These are phyloP conservation scores for Pyrochroa serraticornis DNA, from an alignment of 2,888 invertebrate genomes.

Conservation along the genomic window DNA sequence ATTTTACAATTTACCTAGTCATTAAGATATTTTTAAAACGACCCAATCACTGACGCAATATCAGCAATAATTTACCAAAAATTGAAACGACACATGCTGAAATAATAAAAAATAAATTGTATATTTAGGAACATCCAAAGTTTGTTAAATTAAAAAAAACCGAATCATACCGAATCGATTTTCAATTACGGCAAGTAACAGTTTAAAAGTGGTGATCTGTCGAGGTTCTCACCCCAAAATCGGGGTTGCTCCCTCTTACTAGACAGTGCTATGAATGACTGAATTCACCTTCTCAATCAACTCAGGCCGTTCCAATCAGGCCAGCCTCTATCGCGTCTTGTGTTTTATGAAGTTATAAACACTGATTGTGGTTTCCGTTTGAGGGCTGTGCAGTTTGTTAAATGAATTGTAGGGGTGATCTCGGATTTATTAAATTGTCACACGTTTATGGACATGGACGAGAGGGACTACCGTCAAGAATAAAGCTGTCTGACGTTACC, in stretches of 20 bases:
- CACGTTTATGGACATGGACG: too few species aligned
- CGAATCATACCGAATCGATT: slow-evolving; percentile 15
- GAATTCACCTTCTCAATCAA: slow-evolving; percentile 28
- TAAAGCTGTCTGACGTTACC: too few species aligned
- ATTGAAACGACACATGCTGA: too few species aligned
- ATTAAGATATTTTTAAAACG: too few species aligned
- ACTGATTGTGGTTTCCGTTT: slow-evolving; percentile 18
- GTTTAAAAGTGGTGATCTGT: slow-evolving; percentile 19
- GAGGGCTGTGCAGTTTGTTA: background rate
- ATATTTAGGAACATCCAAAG: too few species aligned
- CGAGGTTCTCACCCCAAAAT: slow-evolving; percentile 8
- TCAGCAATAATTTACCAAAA: too few species aligned
- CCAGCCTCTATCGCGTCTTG: slow-evolving; percentile 26
- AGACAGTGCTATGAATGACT: slow-evolving; percentile 16
- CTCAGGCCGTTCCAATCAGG: slow-evolving; percentile 29
- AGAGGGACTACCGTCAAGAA: too few species aligned
- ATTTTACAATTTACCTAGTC: too few species aligned
- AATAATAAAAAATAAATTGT: too few species aligned
- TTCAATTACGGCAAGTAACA: slow-evolving; percentile 26
- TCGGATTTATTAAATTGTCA: too few species aligned
- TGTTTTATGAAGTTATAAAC: slow-evolving; percentile 33
- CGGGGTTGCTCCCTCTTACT: background rate
- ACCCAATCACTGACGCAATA: too few species aligned
- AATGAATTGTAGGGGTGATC: too few species aligned
- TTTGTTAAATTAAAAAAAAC: background rate